These are phyloP conservation scores for Ceratosolen solmsi DNA, from an alignment of 1,140 invertebrate genomes.

Conservation along the genomic window DNA sequence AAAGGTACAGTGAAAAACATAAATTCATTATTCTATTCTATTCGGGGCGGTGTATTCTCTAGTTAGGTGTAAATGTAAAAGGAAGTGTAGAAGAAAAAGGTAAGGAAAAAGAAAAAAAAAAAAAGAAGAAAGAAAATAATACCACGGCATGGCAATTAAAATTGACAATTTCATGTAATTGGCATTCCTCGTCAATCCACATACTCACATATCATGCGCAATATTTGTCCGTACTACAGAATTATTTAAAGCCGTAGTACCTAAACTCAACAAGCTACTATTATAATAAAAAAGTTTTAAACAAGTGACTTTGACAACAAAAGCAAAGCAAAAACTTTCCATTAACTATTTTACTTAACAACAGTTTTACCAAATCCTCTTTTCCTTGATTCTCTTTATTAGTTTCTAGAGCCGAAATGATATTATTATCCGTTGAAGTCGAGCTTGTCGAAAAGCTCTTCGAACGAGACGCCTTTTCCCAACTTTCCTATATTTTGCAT, in stretches of 20 bases:
- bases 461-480: conserved; percentile 75
- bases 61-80: too few relatives aligned
- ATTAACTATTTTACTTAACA: conserved; percentile 60
- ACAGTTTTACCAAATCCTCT: conserved; percentile 67
- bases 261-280: background rate
- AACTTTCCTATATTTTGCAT: conserved; percentile 67
- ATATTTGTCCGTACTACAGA: background rate
- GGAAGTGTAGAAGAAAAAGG: too few relatives aligned
- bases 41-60: too few relatives aligned
- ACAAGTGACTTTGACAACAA: conserved; percentile 22
- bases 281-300: background rate
- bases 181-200: conserved; percentile 6
- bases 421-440: conserved; percentile 77
- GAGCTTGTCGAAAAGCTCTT: conserved; percentile 78
- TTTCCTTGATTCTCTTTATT: conserved; percentile 70
- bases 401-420: conserved; percentile 73
- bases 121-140: too few relatives aligned
- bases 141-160: too few relatives aligned
- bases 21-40: too few relatives aligned
- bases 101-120: too few relatives aligned
- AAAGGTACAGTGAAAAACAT: too few relatives aligned
- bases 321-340: conserved; percentile 49
- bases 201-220: background rate
- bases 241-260: background rate
- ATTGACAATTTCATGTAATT: conserved; percentile 5